Base-by-base conservation (phyloP, 2,888 invertebrate species). In the Lacanobia wlatinum region DNA sequence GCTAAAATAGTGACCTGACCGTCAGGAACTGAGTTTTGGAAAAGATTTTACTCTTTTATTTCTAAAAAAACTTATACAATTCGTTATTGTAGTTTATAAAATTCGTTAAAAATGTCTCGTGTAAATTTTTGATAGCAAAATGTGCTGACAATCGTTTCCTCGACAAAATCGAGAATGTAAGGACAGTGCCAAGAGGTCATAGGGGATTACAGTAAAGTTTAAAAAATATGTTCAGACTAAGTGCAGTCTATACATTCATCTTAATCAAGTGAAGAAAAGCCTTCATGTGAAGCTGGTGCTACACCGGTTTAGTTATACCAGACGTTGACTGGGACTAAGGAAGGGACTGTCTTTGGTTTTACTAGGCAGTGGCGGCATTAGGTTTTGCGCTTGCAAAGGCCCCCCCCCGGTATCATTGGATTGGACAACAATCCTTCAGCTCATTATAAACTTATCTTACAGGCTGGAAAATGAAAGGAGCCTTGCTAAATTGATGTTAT, bases 151-250 rank as follows among this genome's bases (percentile, higher is more conserved):
- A 56, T 61, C 8, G 40, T 56, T 64, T 28, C 16, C 23, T 62
- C 43, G 50, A 58, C 48, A 56, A 64, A 67, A 18, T 71, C 69
- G 61, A 73, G 34, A 40, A 40, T 48, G 48, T 68, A 34, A 60
- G 28, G 63, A 80, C 76, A 84, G 78, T 84, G 84, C 82, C 86
- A 82, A 64, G 23, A 21, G 1, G 70, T 77, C 76, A 56, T 46
- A 38, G 10, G 55, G 34, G 21, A 2, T 48, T 63, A 89, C 86
- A 83, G 89, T 90, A 92, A 92, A 89, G 80, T 85, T 79, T 89
- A 86, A 87, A 91, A 92, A 91, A 90, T 53, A 82, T 89, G 86
- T 46, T 90, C 88, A 90, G 85, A 90, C 90, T 88, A 88, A 80
- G 81, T 85, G 87, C 88, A 89, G 89, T 89, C 90, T 87, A 87